These are phyloP conservation scores for Carcina quercana DNA, from an alignment of 2,888 invertebrate species.

Conservation along the genomic window DNA sequence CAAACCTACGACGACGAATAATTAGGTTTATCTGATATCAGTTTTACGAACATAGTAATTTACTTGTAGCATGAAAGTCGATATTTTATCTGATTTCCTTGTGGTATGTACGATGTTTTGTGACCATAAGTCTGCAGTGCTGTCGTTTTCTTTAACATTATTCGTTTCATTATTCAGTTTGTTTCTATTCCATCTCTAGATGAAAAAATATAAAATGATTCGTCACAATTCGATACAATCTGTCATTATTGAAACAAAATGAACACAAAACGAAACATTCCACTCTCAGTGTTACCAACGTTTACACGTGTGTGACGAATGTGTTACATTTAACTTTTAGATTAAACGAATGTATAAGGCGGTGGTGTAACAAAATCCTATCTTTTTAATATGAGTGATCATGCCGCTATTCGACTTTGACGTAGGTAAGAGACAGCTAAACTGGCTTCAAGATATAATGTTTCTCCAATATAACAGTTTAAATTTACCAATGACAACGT, in stretches of 20 bases:
- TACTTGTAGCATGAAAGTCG: conserved; percentile 49
- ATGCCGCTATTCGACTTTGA: conserved; percentile 32
- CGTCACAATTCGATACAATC: not conserved
- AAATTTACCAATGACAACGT: conserved; percentile 61
- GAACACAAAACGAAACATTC: too few relatives aligned
- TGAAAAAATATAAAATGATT: conserved; percentile 2
- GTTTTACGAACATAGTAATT: conserved; percentile 54
- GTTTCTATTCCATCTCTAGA: too few relatives aligned
- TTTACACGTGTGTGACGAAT: too few relatives aligned
- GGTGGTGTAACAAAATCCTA: conserved; percentile 1
- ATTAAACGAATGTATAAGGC: too few relatives aligned
- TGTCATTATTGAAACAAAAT: not conserved
- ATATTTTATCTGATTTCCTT: conserved; percentile 33
- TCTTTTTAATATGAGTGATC: conserved; percentile 37
- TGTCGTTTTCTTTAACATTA: too few relatives aligned
- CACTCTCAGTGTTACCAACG: too few relatives aligned
- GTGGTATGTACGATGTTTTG: too few relatives aligned
- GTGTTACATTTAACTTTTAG: too few relatives aligned
- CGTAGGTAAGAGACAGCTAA: conserved; percentile 34
- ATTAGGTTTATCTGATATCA: conserved; percentile 59
- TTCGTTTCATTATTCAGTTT: too few relatives aligned
- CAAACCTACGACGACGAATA: conserved; percentile 56
- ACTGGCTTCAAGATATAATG: conserved; percentile 38
- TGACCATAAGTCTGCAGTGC: too few relatives aligned
- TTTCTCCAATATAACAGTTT: conserved; percentile 50